phyloP scores from a whole-genome alignment of 2,888 invertebrate genomes.

The Neoscelio sp. region DNA sequence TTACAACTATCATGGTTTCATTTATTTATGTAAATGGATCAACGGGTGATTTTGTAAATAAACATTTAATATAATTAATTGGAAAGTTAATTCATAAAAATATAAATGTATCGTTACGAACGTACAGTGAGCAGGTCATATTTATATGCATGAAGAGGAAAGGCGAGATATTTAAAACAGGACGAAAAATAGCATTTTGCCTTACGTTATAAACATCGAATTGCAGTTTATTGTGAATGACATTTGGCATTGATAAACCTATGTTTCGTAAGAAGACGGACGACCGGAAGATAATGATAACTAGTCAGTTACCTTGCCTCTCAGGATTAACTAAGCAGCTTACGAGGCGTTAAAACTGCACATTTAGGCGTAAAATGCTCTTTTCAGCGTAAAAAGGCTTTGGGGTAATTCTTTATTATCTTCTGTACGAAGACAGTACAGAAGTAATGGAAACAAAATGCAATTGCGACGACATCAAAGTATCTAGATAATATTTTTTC shows the following conservation, averaged over 20 bases:
- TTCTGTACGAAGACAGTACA: constrained; percentile 23
- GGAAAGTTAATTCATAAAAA: neutral
- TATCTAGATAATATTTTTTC: neutral
- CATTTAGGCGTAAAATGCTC: constrained; percentile 48
- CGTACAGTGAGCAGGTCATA: no score
- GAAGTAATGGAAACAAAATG: constrained; percentile 25
- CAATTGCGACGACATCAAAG: neutral
- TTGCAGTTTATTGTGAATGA: constrained; percentile 33
- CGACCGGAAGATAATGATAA: constrained; percentile 41
- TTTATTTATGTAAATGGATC: no score
- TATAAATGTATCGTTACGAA: constrained; percentile 4
- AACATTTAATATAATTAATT: no score
- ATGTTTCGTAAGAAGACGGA: constrained; percentile 35
- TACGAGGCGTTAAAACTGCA: constrained; percentile 68
- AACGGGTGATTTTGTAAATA: no score
- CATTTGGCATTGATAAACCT: neutral
- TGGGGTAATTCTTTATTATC: constrained; percentile 52
- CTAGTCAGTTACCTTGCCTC: constrained; percentile 50
- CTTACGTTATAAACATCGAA: constrained; percentile 17
- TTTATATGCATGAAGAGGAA: no score
- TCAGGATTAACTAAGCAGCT: constrained; percentile 65
- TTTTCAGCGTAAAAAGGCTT: constrained; percentile 45
- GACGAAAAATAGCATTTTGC: no score
- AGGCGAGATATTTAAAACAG: no score
- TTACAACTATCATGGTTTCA: no score